Conservation (phyloP, 2,797 vertebrate genomes). For the Galagoides demidoff region DNA sequence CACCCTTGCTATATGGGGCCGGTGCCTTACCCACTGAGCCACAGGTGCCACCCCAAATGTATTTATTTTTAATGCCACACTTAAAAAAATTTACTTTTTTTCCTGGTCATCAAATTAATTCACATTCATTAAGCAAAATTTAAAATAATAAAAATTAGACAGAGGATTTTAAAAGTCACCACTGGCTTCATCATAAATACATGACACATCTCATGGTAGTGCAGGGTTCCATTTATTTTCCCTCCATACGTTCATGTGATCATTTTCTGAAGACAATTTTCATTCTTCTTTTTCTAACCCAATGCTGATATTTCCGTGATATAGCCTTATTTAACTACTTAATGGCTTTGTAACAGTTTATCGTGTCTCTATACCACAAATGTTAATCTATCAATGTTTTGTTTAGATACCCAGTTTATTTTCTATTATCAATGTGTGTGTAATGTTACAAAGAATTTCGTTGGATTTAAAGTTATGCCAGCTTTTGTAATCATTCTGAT, state of each 20-base stretch:
- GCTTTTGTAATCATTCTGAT: neutral
- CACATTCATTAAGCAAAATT: neutral
- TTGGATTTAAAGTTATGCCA: neutral
- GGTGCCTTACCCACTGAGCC: no score
- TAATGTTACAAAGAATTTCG: neutral
- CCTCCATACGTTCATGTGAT: neutral
- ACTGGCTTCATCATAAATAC: neutral
- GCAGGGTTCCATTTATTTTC: neutral
- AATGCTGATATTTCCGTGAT: neutral
- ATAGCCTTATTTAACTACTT: neutral
- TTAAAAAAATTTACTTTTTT: neutral
- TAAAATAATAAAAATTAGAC: slow-evolving; percentile 26
- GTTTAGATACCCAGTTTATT: neutral
- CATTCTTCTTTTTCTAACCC: neutral
- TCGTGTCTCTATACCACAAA: neutral
- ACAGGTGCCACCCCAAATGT: no score
- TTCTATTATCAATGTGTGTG: slow-evolving; percentile 4
- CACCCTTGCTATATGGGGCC: no score
- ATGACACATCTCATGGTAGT: neutral
- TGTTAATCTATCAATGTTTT: neutral
- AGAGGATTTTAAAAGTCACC: neutral
- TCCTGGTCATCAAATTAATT: neutral
- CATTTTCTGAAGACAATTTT: neutral
- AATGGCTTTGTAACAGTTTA: neutral
- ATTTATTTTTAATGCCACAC: neutral